Evolutionary conservation across 2,113 vertebrate genomes (phyloP).

Genomic region (Balaeniceps rex): DNA sequence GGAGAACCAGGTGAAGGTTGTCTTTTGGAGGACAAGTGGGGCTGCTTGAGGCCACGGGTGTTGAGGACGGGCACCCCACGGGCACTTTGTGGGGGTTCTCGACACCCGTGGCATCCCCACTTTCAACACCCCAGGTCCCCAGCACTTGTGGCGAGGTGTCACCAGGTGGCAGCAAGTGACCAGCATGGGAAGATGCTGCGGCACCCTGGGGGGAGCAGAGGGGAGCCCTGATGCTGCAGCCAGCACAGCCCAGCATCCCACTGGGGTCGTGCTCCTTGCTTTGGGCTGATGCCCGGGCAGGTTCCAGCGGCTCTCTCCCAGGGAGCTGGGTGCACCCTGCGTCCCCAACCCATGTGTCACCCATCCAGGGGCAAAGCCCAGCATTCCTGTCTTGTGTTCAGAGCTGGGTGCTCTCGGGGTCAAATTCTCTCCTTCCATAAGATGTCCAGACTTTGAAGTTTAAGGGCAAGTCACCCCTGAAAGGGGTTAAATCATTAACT

Average conservation of each 20-base stretch:
- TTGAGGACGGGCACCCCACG: not conserved
- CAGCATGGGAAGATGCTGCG: not conserved
- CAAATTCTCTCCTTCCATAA: not conserved
- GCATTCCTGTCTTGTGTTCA: not conserved
- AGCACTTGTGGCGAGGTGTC: not conserved
- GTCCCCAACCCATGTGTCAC: rapidly evolving
- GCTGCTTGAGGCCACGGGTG: not conserved
- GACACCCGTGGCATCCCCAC: not conserved
- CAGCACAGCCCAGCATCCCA: not conserved
- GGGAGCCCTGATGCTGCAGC: not conserved
- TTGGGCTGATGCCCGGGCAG: not conserved
- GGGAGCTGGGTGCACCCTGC: rapidly evolving
- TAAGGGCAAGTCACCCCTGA: not conserved
- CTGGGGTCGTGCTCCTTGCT: not conserved
- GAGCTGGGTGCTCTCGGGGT: not conserved
- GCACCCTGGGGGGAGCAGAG: not conserved
- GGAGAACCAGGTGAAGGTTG: not conserved
- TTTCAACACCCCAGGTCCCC: not conserved
- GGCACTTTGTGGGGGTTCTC: too few relatives aligned
- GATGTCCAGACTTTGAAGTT: not conserved
- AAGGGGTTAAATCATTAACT: slow-evolving; percentile 44
- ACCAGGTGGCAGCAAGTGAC: slow-evolving; percentile 58
- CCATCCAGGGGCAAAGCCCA: not conserved
- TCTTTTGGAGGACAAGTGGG: not conserved
- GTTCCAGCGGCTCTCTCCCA: rapidly evolving